A percentile compares a stretch with the other conserved stretches of the same genome.
Conservation (phyloP, 1,140 invertebrate genomes). For the Phymorhynchus buccinoides region DNA sequence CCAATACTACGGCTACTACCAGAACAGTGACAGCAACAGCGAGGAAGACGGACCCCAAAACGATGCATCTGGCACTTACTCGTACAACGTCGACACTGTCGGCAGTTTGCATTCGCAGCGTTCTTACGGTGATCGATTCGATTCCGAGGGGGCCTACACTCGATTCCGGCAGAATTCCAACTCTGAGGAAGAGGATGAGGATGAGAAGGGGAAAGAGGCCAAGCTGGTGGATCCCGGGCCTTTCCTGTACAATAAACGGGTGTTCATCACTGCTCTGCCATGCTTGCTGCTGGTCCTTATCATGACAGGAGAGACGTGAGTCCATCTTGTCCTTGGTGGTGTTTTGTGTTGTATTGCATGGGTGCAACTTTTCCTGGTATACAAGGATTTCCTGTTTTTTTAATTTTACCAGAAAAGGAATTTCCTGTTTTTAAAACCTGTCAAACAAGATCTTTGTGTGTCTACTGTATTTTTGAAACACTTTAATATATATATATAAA, state of each 20-base stretch:
- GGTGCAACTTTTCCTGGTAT: too few relatives aligned
- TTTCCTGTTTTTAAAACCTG: too few relatives aligned
- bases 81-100: not conserved
- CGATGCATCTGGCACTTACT: not conserved
- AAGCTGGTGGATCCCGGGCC: constrained; percentile 58
- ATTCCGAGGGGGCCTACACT: not conserved
- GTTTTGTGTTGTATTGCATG: too few relatives aligned
- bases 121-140: not conserved
- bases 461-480: too few relatives aligned
- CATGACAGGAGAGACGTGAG: constrained; percentile 63
- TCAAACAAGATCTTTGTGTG: too few relatives aligned
- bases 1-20: not conserved
- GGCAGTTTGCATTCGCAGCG: not conserved
- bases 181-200: constrained; percentile 41
- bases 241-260: constrained; percentile 59
- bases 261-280: constrained; percentile 56
- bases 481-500: too few relatives aligned
- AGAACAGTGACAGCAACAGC: constrained; percentile 13
- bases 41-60: not conserved
- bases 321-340: too few relatives aligned
- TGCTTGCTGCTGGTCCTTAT: constrained; percentile 55
- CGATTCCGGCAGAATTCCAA: not conserved
- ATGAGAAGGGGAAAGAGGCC: constrained; percentile 17
- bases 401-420: too few relatives aligned
- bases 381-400: too few relatives aligned